phyloP scores from a whole-genome alignment of 2,888 invertebrate genomes.

The Microctonus aethiopoides region DNA sequence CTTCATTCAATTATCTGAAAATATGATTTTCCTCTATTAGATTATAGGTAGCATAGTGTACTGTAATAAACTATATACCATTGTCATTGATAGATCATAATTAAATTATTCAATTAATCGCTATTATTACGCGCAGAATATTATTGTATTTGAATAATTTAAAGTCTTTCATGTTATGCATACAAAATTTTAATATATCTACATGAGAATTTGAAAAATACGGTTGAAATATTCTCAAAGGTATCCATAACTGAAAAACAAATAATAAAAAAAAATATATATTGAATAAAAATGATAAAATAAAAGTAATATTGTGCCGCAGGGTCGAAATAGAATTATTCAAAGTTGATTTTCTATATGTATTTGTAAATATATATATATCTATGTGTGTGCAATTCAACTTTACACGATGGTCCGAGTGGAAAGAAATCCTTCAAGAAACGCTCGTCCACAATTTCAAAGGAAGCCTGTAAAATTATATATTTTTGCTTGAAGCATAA shows the following conservation, averaged over 20 bases:
- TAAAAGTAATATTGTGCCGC: background rate
- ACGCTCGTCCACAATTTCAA: slow-evolving; percentile 24
- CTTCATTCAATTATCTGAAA: background rate
- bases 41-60: background rate
- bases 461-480: slow-evolving; percentile 34
- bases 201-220: too few relatives aligned
- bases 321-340: background rate
- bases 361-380: background rate
- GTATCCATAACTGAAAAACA: background rate
- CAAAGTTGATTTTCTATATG: slow-evolving; percentile 5
- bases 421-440: slow-evolving; percentile 23
- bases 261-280: background rate
- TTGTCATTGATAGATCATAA: slow-evolving; percentile 1
- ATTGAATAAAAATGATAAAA: background rate
- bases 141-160: background rate
- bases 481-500: slow-evolving; percentile 13
- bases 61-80: background rate
- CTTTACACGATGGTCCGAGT: slow-evolving; percentile 4
- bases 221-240: too few relatives aligned
- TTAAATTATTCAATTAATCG: background rate
- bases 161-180: background rate
- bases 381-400: background rate
- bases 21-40: slow-evolving; percentile 6
- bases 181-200: background rate
- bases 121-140: slow-evolving; percentile 1